Percentiles rank a stretch among this genome's conserved stretches.
phyloP scores from a whole-genome alignment of 2,888 invertebrate genomes.

The Rambutsinella grinnellia region DNA sequence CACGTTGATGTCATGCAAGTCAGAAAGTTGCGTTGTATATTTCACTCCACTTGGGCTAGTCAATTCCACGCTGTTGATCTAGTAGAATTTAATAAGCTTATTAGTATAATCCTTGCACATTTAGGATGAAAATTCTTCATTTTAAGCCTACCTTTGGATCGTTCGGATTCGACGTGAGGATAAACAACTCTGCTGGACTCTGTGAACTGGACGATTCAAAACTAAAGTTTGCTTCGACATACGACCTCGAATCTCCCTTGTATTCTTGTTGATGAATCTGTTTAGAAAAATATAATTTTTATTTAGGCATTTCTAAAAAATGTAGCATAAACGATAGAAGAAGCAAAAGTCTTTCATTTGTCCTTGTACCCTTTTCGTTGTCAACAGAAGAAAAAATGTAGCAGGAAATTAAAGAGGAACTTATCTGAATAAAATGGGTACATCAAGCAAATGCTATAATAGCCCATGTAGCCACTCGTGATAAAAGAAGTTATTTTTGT shows the following conservation, averaged over 20 bases:
- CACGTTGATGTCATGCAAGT: slow-evolving; percentile 65
- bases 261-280: slow-evolving; percentile 66
- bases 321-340: no score
- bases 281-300: slow-evolving; percentile 34
- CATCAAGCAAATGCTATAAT: no score
- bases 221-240: slow-evolving; percentile 65
- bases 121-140: background rate
- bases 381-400: no score
- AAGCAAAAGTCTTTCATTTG: no score
- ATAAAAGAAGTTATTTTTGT: no score
- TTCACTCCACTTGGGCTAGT: slow-evolving; percentile 63
- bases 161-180: slow-evolving; percentile 64
- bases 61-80: slow-evolving; percentile 65
- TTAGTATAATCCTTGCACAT: background rate
- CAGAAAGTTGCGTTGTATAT: slow-evolving; percentile 64
- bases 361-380: no score
- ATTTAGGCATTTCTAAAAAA: no score
- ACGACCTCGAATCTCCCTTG: slow-evolving; percentile 63
- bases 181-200: slow-evolving; percentile 65
- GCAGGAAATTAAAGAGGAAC: no score
- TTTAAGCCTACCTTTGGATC: no score
- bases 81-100: no score
- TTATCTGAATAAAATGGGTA: no score
- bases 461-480: no score
- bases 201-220: slow-evolving; percentile 62